These are phyloP conservation scores for Carapus acus DNA, from an alignment of 2,797 vertebrate genomes.

Conservation along the genomic window DNA sequence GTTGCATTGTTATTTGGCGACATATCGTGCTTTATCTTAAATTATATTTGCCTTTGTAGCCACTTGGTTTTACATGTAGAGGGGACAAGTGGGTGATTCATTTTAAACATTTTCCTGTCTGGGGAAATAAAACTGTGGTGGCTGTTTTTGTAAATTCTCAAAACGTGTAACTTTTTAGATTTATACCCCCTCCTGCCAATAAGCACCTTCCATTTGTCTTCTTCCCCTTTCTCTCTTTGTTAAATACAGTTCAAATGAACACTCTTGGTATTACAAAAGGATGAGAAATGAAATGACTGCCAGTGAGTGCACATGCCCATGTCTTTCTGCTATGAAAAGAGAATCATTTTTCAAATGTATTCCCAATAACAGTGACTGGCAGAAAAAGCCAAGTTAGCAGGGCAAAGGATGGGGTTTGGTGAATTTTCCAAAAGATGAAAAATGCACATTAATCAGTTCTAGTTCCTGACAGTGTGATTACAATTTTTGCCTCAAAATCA, in stretches of 20 bases:
- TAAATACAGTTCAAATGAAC: conserved; percentile 70
- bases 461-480: conserved; percentile 53
- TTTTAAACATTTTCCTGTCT: conserved; percentile 34
- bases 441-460: conserved; percentile 55
- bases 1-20: too few relatives aligned
- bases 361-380: conserved; percentile 47
- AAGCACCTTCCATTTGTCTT: conserved; percentile 46
- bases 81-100: too few relatives aligned
- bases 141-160: conserved; percentile 46
- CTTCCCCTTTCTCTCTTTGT: conserved; percentile 53
- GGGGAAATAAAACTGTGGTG: conserved; percentile 42
- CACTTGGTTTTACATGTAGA: too few relatives aligned
- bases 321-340: conserved; percentile 60
- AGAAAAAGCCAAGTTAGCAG: conserved; percentile 54
- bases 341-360: conserved; percentile 63
- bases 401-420: conserved; percentile 25
- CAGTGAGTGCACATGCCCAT: conserved; percentile 56
- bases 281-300: conserved; percentile 60
- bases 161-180: conserved; percentile 47
- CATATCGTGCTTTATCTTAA: too few relatives aligned
- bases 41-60: too few relatives aligned
- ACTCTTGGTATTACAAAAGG: conserved; percentile 68
- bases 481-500: conserved; percentile 45
- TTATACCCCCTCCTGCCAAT: conserved; percentile 48
- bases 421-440: conserved; percentile 34